Evolutionary conservation across 1,140 invertebrate species (phyloP).

Genomic region (Panonychus citri): DNA sequence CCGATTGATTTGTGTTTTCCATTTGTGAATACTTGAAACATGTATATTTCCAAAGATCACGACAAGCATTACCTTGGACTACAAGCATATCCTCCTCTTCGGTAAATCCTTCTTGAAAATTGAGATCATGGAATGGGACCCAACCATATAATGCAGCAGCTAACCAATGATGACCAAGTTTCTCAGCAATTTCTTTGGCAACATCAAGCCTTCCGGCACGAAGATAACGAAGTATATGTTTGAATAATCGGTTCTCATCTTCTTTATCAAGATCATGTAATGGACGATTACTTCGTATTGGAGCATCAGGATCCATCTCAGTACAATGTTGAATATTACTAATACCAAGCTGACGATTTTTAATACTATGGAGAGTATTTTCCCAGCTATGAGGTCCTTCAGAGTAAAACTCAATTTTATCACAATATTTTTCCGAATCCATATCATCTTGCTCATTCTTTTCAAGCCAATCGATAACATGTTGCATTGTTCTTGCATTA

Average conservation of each 20-base stretch:
- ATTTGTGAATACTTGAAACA: slow-evolving; percentile 46
- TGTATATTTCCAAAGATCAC: slow-evolving; percentile 73
- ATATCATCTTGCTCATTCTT: slow-evolving; percentile 41
- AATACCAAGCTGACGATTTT: neutral
- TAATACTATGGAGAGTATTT: slow-evolving; percentile 10
- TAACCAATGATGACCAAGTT: slow-evolving; percentile 65
- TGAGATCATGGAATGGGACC: slow-evolving; percentile 59
- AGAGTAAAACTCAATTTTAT: slow-evolving; percentile 37
- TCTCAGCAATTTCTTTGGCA: slow-evolving; percentile 45
- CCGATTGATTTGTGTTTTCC: slow-evolving; percentile 20
- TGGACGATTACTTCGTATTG: slow-evolving; percentile 37
- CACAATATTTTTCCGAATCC: slow-evolving; percentile 26
- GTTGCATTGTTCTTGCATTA: slow-evolving; percentile 43
- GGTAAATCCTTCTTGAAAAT: slow-evolving; percentile 30
- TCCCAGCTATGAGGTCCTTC: slow-evolving; percentile 11
- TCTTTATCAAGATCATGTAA: slow-evolving; percentile 67
- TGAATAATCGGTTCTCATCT: slow-evolving; percentile 52
- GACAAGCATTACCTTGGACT: slow-evolving; percentile 54
- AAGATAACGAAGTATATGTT: slow-evolving; percentile 45
- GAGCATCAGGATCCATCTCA: slow-evolving; percentile 77
- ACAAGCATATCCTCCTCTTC: slow-evolving; percentile 20
- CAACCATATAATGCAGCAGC: slow-evolving; percentile 72
- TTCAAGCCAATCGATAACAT: slow-evolving; percentile 81
- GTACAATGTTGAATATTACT: slow-evolving; percentile 14
- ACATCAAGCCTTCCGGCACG: slow-evolving; percentile 58